phyloP scores from a whole-genome alignment of 1,140 invertebrate genomes.

The Ctenoplectra terminalis region DNA sequence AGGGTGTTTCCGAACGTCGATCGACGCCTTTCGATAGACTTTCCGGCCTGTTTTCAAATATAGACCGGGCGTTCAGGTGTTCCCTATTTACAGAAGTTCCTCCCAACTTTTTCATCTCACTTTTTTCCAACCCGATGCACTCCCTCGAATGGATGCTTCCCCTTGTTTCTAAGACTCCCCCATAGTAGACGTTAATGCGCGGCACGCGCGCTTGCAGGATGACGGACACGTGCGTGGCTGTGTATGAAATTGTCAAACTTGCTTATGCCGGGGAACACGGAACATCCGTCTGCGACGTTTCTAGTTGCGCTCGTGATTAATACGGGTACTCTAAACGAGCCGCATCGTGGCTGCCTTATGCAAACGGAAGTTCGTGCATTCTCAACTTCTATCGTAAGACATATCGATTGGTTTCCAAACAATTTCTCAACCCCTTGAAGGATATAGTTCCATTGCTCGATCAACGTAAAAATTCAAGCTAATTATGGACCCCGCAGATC shows the following conservation, averaged over 20 bases:
- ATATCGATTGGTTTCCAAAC: not conserved
- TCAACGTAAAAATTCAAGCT: not conserved
- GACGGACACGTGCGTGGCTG: conserved; percentile 36
- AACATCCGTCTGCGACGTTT: conserved; percentile 3
- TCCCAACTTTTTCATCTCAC: not conserved
- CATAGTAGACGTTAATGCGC: not conserved
- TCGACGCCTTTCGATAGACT: not conserved
- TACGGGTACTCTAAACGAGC: not conserved
- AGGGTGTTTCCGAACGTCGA: not conserved
- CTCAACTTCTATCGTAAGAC: not conserved
- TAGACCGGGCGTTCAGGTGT: conserved; percentile 21
- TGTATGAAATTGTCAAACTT: conserved; percentile 42
- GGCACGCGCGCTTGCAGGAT: conserved; percentile 10
- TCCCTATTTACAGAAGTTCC: not conserved
- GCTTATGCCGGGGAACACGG: not conserved
- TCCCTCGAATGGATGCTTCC: not conserved
- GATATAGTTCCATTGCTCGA: not conserved
- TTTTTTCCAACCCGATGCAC: not conserved
- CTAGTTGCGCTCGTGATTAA: not conserved
- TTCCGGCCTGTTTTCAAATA: not conserved
- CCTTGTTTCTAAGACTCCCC: not conserved
- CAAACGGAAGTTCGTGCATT: not conserved
- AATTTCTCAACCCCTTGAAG: too few species aligned
- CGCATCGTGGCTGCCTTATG: too few species aligned
- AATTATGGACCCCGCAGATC: too few species aligned